Conservation (phyloP, 2,888 invertebrate genomes). For the Cosmia pyralina region DNA sequence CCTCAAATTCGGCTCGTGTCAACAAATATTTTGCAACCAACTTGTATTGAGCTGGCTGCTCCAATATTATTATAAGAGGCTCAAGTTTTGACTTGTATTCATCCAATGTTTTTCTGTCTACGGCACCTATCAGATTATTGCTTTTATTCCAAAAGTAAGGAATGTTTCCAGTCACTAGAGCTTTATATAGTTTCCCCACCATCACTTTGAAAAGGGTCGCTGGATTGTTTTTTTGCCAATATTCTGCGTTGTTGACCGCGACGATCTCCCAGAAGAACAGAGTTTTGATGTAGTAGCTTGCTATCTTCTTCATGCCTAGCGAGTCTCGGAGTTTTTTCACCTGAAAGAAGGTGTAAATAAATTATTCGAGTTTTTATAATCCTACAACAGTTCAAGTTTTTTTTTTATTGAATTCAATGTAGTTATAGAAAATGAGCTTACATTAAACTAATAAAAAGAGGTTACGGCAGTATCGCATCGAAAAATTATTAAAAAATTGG, state of each 20-base stretch:
- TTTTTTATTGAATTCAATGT: neutral
- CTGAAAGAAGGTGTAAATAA: slow-evolving; percentile 66
- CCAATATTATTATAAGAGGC: slow-evolving; percentile 71
- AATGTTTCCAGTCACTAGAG: slow-evolving; percentile 74
- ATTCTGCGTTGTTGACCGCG: slow-evolving; percentile 68
- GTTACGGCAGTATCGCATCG: neutral
- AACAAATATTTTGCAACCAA: slow-evolving; percentile 77
- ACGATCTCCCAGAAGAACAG: slow-evolving; percentile 84
- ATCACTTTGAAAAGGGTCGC: slow-evolving; percentile 80
- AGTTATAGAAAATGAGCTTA: neutral
- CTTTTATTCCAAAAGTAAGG: slow-evolving; percentile 87
- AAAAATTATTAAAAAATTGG: neutral
- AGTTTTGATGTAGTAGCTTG: slow-evolving; percentile 90
- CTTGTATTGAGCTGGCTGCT: slow-evolving; percentile 71
- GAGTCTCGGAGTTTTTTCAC: slow-evolving; percentile 88
- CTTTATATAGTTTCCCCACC: slow-evolving; percentile 79
- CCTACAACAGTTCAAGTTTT: neutral
- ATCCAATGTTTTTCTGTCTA: slow-evolving; percentile 62
- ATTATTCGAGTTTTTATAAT: neutral
- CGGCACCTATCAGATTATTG: slow-evolving; percentile 82
- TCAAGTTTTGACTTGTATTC: slow-evolving; percentile 72
- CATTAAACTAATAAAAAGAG: neutral
- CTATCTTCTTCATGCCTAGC: slow-evolving; percentile 81
- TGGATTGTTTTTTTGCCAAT: slow-evolving; percentile 75
- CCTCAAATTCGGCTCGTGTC: slow-evolving; percentile 70